These are phyloP conservation scores for Meliscaeva auricollis DNA, from an alignment of 2,888 invertebrate genomes.

Conservation along the genomic window DNA sequence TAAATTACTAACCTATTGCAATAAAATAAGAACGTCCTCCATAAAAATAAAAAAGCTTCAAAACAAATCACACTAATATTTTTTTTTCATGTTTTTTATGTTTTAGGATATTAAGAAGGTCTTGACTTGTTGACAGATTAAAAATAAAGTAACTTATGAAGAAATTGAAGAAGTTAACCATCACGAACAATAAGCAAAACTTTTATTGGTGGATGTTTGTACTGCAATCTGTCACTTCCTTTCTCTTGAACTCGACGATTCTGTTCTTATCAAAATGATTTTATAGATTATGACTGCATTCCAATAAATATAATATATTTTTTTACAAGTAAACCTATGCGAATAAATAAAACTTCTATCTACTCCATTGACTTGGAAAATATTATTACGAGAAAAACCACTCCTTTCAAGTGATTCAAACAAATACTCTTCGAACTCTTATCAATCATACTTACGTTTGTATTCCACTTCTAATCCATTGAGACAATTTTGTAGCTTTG, in stretches of 20 bases:
- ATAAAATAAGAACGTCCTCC: no score
- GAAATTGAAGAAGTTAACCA: no score
- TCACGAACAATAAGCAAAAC: no score
- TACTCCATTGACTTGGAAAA: neutral
- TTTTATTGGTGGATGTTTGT: no score
- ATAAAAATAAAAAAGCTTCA: no score
- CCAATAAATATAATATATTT: neutral
- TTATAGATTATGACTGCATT: neutral
- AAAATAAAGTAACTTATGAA: no score
- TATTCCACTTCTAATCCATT: neutral
- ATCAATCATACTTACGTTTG: neutral
- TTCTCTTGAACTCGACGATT: neutral
- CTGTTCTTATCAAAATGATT: neutral
- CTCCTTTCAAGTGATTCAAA: neutral
- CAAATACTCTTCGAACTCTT: neutral
- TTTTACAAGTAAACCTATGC: neutral
- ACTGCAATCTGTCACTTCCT: neutral
- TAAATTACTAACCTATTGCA: no score
- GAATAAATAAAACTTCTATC: neutral
- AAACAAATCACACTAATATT: no score
- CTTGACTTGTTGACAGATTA: no score
- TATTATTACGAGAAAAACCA: neutral
- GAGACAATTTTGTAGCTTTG: neutral
- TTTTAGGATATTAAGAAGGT: no score
- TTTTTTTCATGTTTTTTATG: no score